Evolutionary conservation across 2,113 vertebrate genomes (phyloP).

Genomic region (Corythaeola cristata): DNA sequence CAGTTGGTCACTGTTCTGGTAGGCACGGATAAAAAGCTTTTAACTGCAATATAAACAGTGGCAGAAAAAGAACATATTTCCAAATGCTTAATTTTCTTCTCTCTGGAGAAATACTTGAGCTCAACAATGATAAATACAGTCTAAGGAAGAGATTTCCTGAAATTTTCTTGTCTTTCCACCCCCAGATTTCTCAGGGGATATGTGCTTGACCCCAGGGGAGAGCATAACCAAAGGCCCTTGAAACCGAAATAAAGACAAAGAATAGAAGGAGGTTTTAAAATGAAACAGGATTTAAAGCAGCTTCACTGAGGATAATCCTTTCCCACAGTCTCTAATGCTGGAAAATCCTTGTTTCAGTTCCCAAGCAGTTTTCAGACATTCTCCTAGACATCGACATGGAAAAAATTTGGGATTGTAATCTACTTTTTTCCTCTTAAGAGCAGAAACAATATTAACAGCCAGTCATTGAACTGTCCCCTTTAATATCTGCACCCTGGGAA

Average conservation of each 20-base stretch:
- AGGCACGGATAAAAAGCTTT: conserved; percentile 15
- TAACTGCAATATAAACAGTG: conserved; percentile 9
- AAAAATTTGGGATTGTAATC: background rate
- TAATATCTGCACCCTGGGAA: background rate
- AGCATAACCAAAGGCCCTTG: background rate
- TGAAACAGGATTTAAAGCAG: conserved; percentile 7
- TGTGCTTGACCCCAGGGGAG: conserved; percentile 21
- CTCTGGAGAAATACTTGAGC: conserved; percentile 38
- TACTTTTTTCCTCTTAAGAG: background rate
- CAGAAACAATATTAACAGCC: background rate
- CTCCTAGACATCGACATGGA: background rate
- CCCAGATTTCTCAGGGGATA: conserved; percentile 56
- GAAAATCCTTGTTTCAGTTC: conserved; percentile 37
- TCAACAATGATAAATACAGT: conserved; percentile 19
- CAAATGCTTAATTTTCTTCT: background rate
- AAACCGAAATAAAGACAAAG: conserved; percentile 32
- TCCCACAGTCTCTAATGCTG: conserved; percentile 40
- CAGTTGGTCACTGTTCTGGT: background rate
- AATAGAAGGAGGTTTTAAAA: conserved; percentile 13
- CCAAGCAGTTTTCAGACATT: background rate
- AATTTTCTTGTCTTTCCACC: conserved; percentile 25
- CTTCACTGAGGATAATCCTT: conserved; percentile 32
- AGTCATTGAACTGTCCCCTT: background rate
- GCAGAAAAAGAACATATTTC: background rate
- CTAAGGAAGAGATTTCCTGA: conserved; percentile 47